Percentiles rank a stretch among this genome's conserved stretches.
phyloP scores from a whole-genome alignment of 2,888 invertebrate genomes.

The Drosophila demipolita region DNA sequence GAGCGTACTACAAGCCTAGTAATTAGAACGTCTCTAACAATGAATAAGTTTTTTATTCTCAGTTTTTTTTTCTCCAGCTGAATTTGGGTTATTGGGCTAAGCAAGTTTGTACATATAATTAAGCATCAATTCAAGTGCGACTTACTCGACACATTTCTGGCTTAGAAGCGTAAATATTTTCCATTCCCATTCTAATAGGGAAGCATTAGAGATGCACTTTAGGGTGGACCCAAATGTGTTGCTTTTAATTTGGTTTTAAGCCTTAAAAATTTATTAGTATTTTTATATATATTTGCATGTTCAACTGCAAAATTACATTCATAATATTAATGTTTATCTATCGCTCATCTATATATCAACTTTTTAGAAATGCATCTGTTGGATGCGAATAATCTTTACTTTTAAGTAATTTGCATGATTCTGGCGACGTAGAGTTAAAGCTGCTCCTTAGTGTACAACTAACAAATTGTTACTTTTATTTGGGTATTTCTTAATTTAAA shows the following conservation, averaged over 20 bases:
- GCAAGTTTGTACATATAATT: slow-evolving; percentile 40
- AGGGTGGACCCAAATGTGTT: background rate
- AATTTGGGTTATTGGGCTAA: slow-evolving; percentile 65
- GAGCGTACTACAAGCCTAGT: slow-evolving; percentile 27
- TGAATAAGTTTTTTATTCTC: slow-evolving; percentile 46
- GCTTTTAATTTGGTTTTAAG: background rate
- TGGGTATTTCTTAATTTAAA: too few relatives aligned
- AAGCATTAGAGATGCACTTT: background rate
- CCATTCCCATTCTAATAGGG: background rate
- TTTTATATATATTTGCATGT: too few relatives aligned
- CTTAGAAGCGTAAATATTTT: background rate
- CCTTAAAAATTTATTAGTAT: too few relatives aligned
- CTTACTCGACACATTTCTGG: slow-evolving; percentile 4
- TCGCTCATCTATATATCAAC: too few relatives aligned
- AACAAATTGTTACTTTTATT: too few relatives aligned
- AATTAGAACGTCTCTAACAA: slow-evolving; percentile 62
- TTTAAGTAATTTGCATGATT: too few relatives aligned
- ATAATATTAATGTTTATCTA: too few relatives aligned
- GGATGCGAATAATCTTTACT: too few relatives aligned
- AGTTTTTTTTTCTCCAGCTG: slow-evolving; percentile 4
- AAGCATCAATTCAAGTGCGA: slow-evolving; percentile 6
- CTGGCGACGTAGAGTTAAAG: too few relatives aligned
- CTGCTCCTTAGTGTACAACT: too few relatives aligned
- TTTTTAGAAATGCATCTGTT: too few relatives aligned
- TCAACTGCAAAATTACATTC: too few relatives aligned